These are phyloP conservation scores for Endotricha flammealis DNA, from an alignment of 2,888 invertebrate species.

Conservation along the genomic window DNA sequence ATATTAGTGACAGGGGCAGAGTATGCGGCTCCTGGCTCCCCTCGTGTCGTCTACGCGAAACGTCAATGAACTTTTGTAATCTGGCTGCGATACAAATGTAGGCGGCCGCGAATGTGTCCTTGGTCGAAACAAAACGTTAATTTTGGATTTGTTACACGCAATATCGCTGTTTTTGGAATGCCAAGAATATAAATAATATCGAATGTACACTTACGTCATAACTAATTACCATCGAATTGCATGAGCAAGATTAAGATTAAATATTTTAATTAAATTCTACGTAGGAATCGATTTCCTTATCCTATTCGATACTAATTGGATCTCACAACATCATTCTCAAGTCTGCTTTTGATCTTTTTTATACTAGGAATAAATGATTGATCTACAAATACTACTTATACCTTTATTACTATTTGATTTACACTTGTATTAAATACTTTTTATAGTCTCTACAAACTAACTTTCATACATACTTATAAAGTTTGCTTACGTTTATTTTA, in stretches of 20 bases:
- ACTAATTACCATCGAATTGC: too few relatives aligned
- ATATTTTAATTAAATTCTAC: too few relatives aligned
- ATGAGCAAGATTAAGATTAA: too few relatives aligned
- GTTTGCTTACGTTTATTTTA: too few relatives aligned
- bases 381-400: background rate
- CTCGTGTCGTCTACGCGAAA: slow-evolving; percentile 50
- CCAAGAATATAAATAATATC: slow-evolving; percentile 8
- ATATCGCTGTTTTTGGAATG: slow-evolving; percentile 32
- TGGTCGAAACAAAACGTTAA: slow-evolving; percentile 43
- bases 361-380: too few relatives aligned
- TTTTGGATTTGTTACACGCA: slow-evolving; percentile 43
- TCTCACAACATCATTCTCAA: background rate
- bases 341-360: background rate
- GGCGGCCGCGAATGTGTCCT: slow-evolving; percentile 35
- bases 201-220: background rate
- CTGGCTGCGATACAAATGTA: slow-evolving; percentile 52
- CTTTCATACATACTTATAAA: too few relatives aligned
- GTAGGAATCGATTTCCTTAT: too few relatives aligned
- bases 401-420: background rate
- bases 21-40: slow-evolving; percentile 37
- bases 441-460: background rate
- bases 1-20: slow-evolving; percentile 26
- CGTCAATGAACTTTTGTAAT: slow-evolving; percentile 72
- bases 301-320: too few relatives aligned
- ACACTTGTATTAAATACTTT: background rate